A percentile compares a stretch with the other conserved stretches of the same genome.
phyloP scores from a whole-genome alignment of 2,113 vertebrate species.

The Sander lucioperca region DNA sequence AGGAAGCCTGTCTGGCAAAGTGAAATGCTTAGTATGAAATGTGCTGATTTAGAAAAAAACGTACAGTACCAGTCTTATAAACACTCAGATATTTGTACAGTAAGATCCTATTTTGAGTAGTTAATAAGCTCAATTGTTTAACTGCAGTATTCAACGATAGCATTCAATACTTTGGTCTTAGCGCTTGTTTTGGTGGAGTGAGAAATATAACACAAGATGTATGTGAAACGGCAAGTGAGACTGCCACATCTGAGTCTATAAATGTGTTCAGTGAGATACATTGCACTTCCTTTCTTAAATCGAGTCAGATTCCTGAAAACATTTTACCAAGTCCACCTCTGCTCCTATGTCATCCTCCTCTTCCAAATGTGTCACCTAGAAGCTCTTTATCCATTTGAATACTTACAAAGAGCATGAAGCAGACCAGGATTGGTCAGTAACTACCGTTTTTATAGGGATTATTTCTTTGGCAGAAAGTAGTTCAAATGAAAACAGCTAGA shows the following conservation, averaged over 20 bases:
- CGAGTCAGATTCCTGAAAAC: conserved; percentile 5
- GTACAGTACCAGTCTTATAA: neutral
- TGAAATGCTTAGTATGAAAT: conserved; percentile 27
- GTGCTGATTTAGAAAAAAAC: conserved; percentile 22
- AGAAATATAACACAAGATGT: neutral
- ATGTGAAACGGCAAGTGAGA: neutral
- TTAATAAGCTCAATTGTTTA: conserved; percentile 5
- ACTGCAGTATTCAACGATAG: neutral
- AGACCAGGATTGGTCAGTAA: neutral
- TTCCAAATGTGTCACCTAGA: conserved; percentile 5
- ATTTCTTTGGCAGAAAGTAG: neutral
- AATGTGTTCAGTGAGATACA: conserved; percentile 2
- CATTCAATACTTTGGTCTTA: neutral
- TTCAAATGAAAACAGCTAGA: neutral
- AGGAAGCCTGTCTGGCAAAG: conserved; percentile 21
- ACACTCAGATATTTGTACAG: conserved; percentile 21
- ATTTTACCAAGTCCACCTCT: neutral
- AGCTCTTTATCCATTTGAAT: conserved; percentile 6
- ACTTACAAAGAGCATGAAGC: conserved; percentile 3
- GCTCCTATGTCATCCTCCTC: neutral
- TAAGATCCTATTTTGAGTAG: neutral
- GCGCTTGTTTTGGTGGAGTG: neutral
- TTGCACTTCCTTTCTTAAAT: neutral
- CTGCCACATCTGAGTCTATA: neutral
- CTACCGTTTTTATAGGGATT: neutral